These are phyloP conservation scores for Drosophila anceps DNA, from an alignment of 2,888 invertebrate species.

Conservation along the genomic window DNA sequence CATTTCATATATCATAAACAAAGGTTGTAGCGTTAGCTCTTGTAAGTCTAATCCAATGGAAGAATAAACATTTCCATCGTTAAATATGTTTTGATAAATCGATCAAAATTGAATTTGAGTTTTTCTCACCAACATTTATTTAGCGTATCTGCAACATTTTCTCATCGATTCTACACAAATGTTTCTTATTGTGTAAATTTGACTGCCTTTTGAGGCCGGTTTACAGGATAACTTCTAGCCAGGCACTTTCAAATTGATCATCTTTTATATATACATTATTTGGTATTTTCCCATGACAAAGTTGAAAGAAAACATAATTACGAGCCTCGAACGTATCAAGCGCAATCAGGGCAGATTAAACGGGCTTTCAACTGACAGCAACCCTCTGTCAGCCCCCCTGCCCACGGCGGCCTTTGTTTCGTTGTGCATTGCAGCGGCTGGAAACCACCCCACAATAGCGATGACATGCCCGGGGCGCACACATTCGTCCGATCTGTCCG, in stretches of 20 bases:
- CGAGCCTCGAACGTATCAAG: slow-evolving; percentile 31
- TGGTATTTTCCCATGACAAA: slow-evolving; percentile 30
- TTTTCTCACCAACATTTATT: not conserved
- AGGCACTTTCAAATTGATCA: not conserved
- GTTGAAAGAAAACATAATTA: slow-evolving; percentile 60
- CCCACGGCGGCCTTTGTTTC: slow-evolving; percentile 1
- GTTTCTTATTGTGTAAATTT: no score
- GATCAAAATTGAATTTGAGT: not conserved
- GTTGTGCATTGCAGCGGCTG: slow-evolving; percentile 48
- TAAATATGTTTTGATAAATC: not conserved
- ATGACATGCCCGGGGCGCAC: slow-evolving; percentile 11
- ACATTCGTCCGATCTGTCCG: slow-evolving; percentile 17
- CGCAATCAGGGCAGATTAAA: slow-evolving; percentile 57
- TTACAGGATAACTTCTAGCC: not conserved
- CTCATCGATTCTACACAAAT: not conserved
- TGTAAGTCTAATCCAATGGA: not conserved
- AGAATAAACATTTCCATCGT: not conserved
- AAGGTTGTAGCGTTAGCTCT: not conserved
- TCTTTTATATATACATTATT: slow-evolving; percentile 8
- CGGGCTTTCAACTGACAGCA: slow-evolving; percentile 45
- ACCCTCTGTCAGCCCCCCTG: slow-evolving; percentile 30
- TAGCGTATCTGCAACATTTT: not conserved
- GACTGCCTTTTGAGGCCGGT: not conserved
- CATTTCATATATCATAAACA: no score
- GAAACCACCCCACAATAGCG: slow-evolving; percentile 35